A percentile compares a stretch with the other conserved stretches of the same genome.
phyloP scores from a whole-genome alignment of 2,797 vertebrate genomes.

The Sebastes vulpes region DNA sequence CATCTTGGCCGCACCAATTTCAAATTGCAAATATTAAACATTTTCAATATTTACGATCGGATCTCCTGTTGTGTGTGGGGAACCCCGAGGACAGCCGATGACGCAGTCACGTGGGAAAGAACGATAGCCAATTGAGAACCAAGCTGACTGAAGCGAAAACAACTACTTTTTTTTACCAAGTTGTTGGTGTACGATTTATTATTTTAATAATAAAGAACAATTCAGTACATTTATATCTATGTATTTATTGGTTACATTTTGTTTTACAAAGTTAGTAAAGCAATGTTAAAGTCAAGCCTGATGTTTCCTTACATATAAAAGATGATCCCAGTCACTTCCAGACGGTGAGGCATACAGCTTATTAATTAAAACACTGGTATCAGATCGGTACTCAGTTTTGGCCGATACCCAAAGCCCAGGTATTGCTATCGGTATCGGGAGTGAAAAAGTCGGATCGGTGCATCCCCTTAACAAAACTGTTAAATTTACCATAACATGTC shows the following conservation, averaged over 20 bases:
- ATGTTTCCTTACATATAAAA: neutral
- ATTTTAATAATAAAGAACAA: neutral
- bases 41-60: too few species aligned
- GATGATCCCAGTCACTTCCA: neutral
- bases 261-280: neutral
- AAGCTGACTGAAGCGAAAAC: too few species aligned
- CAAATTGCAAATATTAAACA: too few species aligned
- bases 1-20: neutral
- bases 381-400: neutral
- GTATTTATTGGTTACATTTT: neutral
- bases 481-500: too few species aligned
- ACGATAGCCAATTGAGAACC: too few species aligned
- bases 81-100: too few species aligned
- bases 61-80: too few species aligned
- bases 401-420: neutral
- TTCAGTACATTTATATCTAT: neutral
- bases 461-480: too few species aligned
- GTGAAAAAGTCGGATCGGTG: too few species aligned
- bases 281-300: too few species aligned
- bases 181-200: neutral
- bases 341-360: neutral
- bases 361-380: neutral
- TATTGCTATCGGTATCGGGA: too few species aligned
- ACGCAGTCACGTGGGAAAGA: too few species aligned
- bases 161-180: neutral